phyloP scores from a whole-genome alignment of 2,113 vertebrate genomes.

The Gambusia holbrooki region DNA sequence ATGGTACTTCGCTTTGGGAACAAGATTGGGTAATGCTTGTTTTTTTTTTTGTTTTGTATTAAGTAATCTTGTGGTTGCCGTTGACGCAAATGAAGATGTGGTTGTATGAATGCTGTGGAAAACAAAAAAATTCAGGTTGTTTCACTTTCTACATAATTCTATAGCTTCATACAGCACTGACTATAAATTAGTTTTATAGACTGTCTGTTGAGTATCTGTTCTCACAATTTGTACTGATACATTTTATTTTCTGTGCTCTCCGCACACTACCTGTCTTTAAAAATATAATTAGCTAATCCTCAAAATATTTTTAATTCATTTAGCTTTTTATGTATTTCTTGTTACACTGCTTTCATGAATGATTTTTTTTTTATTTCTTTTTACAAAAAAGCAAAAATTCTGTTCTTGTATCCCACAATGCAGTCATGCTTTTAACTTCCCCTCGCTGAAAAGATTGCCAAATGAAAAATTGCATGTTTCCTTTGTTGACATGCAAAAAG shows the following conservation, averaged over 20 bases:
- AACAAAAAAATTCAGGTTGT: too few relatives aligned
- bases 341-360: neutral
- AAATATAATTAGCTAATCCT: neutral
- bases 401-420: conserved; percentile 5
- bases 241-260: neutral
- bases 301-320: too few relatives aligned
- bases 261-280: neutral
- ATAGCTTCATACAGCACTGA: too few relatives aligned
- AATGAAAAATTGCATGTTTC: conserved; percentile 65
- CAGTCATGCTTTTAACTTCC: conserved; percentile 67
- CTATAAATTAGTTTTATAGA: too few relatives aligned
- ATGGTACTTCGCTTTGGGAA: neutral
- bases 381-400: neutral
- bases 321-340: neutral
- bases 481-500: conserved; percentile 55
- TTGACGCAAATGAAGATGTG: neutral
- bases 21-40: neutral
- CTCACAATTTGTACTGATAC: neutral
- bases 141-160: too few relatives aligned
- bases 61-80: neutral
- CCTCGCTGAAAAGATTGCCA: conserved; percentile 68
- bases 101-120: neutral
- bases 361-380: neutral
- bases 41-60: neutral
- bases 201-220: neutral